A percentile compares a stretch with the other conserved stretches of the same genome.
phyloP scores from a whole-genome alignment of 2,113 vertebrate genomes.

The Phyllopteryx taeniolatus region DNA sequence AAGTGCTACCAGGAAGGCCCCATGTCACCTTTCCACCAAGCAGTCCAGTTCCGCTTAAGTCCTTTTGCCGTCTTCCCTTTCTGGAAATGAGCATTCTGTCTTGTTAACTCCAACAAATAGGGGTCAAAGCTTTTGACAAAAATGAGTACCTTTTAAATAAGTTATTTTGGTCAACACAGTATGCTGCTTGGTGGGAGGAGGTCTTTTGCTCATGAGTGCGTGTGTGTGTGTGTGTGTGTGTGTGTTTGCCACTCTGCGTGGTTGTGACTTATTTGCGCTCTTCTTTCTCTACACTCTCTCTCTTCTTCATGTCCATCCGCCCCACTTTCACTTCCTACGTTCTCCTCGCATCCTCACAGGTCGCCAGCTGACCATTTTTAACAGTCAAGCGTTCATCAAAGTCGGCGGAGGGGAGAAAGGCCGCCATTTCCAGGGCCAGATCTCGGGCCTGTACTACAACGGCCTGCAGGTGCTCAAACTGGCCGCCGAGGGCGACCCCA shows the following conservation, averaged over 20 bases:
- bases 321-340: constrained; percentile 15
- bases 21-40: constrained; percentile 19
- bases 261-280: constrained; percentile 41
- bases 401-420: constrained; percentile 89
- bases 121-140: too few species aligned
- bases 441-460: constrained; percentile 93
- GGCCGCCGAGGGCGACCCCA: constrained; percentile 88
- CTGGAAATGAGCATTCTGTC: not conserved
- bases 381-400: constrained; percentile 92
- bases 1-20: constrained; percentile 52
- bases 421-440: constrained; percentile 91
- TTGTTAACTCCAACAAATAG: too few species aligned
- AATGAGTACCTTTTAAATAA: not conserved
- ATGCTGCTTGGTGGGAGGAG: not conserved
- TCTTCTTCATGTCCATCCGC: constrained; percentile 4
- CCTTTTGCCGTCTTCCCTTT: not conserved
- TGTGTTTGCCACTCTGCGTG: not conserved
- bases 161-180: not conserved
- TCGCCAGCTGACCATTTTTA: constrained; percentile 94
- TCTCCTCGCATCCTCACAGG: constrained; percentile 64
- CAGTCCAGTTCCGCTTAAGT: not conserved
- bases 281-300: constrained; percentile 21
- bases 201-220: constrained; percentile 8
- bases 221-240: too few species aligned
- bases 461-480: constrained; percentile 91